A percentile compares a stretch with the other conserved stretches of the same genome.
Evolutionary conservation across 92 coral and sea anemone genomes (phyloP).

Genomic region (Umimayanthus kanabou): DNA sequence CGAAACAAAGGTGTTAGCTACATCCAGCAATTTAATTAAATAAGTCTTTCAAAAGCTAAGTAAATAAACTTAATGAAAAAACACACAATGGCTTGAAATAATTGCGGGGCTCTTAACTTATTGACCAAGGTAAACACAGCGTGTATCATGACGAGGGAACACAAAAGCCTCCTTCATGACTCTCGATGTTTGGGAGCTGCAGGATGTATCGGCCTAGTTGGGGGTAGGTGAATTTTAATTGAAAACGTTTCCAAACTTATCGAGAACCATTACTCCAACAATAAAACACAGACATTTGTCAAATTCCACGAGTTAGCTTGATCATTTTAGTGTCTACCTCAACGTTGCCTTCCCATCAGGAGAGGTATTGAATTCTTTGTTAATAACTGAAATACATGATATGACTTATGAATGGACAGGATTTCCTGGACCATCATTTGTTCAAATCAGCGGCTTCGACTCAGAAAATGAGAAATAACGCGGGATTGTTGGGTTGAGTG

Average conservation of each 20-base stretch:
- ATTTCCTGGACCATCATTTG: constrained; percentile 15
- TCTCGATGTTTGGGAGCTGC: constrained; percentile 42
- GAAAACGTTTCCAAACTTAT: constrained; percentile 41
- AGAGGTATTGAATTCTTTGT: not conserved
- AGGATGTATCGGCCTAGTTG: constrained; percentile 69
- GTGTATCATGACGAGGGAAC: constrained; percentile 50
- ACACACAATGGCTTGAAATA: constrained; percentile 68
- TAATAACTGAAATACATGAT: constrained; percentile 3
- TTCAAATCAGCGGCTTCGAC: not conserved
- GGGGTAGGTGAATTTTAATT: constrained; percentile 57
- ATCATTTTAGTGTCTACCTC: not conserved
- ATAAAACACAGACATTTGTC: constrained; percentile 40
- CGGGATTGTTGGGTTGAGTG: not conserved
- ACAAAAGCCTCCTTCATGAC: constrained; percentile 56
- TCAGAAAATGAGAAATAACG: not conserved
- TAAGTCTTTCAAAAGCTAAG: constrained; percentile 82
- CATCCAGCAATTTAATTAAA: constrained; percentile 80
- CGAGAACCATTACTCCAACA: constrained; percentile 45
- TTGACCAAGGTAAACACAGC: constrained; percentile 44
- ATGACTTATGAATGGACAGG: constrained; percentile 12
- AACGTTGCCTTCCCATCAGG: not conserved
- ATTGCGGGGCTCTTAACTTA: constrained; percentile 54
- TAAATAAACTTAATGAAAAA: constrained; percentile 97
- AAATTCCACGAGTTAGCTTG: constrained; percentile 43
- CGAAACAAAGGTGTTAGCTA: constrained; percentile 43